Evolutionary conservation across 2,113 vertebrate species (phyloP), one percentile per base, ranked within the genome.

Genomic region (Aplodontia rufa): DNA sequence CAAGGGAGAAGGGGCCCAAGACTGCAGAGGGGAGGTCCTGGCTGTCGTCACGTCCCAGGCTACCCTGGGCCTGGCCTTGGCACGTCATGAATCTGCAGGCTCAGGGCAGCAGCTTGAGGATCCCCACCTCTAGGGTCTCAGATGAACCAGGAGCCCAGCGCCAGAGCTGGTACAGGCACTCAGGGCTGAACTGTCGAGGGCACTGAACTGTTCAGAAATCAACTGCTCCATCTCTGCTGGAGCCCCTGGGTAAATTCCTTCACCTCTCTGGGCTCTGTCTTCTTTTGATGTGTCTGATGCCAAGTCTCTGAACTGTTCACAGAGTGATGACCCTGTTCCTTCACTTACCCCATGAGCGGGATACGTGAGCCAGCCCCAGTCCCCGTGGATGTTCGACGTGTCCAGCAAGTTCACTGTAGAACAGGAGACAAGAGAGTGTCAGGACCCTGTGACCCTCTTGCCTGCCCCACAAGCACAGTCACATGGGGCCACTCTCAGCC

Each of bases 351-450:
- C 99, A 0, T 99, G 99, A 0, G 99, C 99, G 0, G 99, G 99
- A 92, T 99, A 99, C 0, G 99, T 99, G 95, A 99, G 99, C 99
- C 99, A 99, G 83, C 99, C 99, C 99, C 99, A 99, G 98, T 99
- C 99, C 97, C 99, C 99, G 0, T 98, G 98, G 97, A 99, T 98
- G 0, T 98, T 98, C 19, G 99, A 99, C 0, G 99, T 99, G 98
- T 99, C 99, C 58, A 99, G 98, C 87, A 99, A 98, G 98, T 99
- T 99, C 97, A 99, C 99, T 99, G 99, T 49, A 98, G 98, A 98
- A 98, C 72, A 97, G 42, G 93, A 98, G 60, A 75, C 79, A 75
- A 97, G 82, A 91, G 40, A 13, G 6, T 49, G 8, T 98, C n/a
- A 97, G 94, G 72, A 1, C n/a, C 60, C 51, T 3, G 60, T 4